Base-by-base conservation (phyloP, 2,888 invertebrate genomes). In the Heteromyza rotundicornis region DNA sequence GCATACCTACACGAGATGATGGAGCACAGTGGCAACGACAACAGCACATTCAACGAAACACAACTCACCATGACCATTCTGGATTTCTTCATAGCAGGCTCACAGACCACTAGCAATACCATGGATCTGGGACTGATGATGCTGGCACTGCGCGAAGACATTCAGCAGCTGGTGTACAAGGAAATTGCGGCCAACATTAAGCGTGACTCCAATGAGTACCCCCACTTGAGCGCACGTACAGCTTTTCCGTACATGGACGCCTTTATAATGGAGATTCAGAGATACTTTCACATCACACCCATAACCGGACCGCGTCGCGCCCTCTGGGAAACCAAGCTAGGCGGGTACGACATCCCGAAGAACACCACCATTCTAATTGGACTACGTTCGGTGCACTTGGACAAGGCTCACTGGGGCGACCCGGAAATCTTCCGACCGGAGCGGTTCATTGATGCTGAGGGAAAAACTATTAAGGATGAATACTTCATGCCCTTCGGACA, bases 21-120 rank as follows among this genome's bases (percentile, higher is more conserved):
- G 50, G 70, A 76, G 16, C 70, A 52, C 1, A 63, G 47, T 50
- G 40, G 40, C 40, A 44, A 23, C 7, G 14, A 17, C 14, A 27
- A n/a, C 52, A 73, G 57, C 51, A 79, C 79, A 22, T 81, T 86
- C 78, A 76, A 80, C 86, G 89, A 89, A 61, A 86, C 87, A 3
- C 89, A 90, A 72, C 75, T 90, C 56, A 80, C 88, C 2, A 86
- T 89, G 85, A 85, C 89, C 2, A 86, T 89, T 68, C 73, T 89
- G 59, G 91, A 91, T 76, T 84, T 90, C 51, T 89, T 90, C 69
- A 86, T 90, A 70, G 90, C 88, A 3, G 90, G 90, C 1, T 85
- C 87, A 0, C 86, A 86, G 68, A 90, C 89, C 0, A 90, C 89
- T 0, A 86, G 88, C 62, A 86, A 84, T 36, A 88, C 89, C 0